Evolutionary conservation across 2,888 invertebrate genomes (phyloP), one percentile per base, ranked within the genome.

Genomic region (Lasioglossum morio): DNA sequence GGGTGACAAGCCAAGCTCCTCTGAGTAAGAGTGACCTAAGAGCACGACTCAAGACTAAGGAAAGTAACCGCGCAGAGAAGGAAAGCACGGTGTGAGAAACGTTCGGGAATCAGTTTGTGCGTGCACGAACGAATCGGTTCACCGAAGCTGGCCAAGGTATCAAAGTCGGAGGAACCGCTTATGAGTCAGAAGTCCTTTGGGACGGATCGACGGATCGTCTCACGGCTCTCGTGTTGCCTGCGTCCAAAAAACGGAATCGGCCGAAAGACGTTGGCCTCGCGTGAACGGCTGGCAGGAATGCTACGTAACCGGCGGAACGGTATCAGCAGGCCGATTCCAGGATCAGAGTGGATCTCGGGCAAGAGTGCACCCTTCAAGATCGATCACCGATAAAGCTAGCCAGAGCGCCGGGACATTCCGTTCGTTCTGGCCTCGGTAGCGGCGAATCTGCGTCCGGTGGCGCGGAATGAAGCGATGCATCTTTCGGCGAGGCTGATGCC

Each of bases 391-490:
- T 86, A 86, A 80, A 82, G 75, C 79, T 34, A 48, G 76, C 73
- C 73, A 37, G 73, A 57, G 53, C 69, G 48, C 63, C 77, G 73
- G 43, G 79, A 75, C 84, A 81, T 86, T 79, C 85, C 85, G 81
- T 69, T 87, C 87, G 86, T 86, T 77, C 85, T 74, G 77, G 69
- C 40, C 76, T 87, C 87, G 86, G 86, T 83, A 87, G 87, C 87
- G 79, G 84, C 87, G 82, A 89, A 89, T 88, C 82, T 78, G 88
- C 84, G 85, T 79, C 73, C 87, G 87, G 66, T 81, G 81, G 85
- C 82, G 88, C 84, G 88, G 91, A 94, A 94, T 94, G 92, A 93
- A 94, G 94, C 92, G 90, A 94, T 93, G 93, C 88, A 93, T 94
- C 93, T 93, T 92, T 90, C 88, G 78, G 48, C 37, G 63, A 34